phyloP scores from a whole-genome alignment of 2,888 invertebrate genomes.

The Agrochola litura region DNA sequence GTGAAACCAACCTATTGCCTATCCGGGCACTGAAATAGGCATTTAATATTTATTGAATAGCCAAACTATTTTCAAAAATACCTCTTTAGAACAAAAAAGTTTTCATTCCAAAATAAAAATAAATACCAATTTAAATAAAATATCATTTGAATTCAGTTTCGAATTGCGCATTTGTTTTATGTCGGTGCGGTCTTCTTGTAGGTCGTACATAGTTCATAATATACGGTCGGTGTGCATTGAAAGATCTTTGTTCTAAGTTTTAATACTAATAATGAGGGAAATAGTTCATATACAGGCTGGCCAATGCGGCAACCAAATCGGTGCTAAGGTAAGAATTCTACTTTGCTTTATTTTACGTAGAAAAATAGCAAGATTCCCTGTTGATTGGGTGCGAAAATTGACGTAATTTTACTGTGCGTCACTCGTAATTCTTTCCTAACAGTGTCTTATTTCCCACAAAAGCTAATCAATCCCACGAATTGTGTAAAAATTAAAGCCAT shows the following conservation, averaged over 20 bases:
- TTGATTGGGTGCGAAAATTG: neutral
- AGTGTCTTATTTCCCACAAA: neutral
- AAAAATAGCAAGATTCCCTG: neutral
- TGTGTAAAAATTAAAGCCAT: neutral
- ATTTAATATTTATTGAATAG: neutral
- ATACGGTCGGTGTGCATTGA: constrained; percentile 64
- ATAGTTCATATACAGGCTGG: constrained; percentile 95
- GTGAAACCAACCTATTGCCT: neutral
- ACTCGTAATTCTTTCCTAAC: neutral
- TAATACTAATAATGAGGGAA: constrained; percentile 92
- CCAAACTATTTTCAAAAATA: constrained; percentile 9
- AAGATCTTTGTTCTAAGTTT: constrained; percentile 67
- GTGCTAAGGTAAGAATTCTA: constrained; percentile 83
- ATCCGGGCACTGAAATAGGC: no score
- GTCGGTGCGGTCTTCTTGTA: constrained; percentile 74
- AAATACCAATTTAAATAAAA: constrained; percentile 25
- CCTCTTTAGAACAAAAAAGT: neutral
- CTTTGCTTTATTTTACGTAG: neutral
- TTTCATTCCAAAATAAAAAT: constrained; percentile 6
- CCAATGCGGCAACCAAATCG: constrained; percentile 92
- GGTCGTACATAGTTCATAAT: constrained; percentile 71
- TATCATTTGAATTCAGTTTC: constrained; percentile 43
- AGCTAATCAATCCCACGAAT: neutral
- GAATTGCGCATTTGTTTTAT: constrained; percentile 79
- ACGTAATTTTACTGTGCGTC: neutral